Base-by-base conservation (phyloP, 2,113 vertebrate species). In the Meriones unguiculatus region DNA sequence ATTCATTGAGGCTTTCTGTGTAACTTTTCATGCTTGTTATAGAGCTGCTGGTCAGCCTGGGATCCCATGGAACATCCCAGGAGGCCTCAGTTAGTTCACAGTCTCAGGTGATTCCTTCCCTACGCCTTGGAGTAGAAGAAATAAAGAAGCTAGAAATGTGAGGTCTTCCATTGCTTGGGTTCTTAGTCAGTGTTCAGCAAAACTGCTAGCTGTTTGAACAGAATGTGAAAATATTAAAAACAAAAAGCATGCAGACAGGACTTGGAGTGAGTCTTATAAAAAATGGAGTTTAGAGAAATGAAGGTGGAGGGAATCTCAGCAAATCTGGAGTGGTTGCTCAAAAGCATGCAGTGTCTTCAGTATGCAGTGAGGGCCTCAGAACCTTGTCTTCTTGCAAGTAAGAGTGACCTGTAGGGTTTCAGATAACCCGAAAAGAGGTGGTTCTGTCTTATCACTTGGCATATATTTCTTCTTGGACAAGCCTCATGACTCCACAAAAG, bases 161-260 rank as follows among this genome's bases (percentile, higher is more conserved):
- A 84, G 17, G 35, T 11, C 50, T 32, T 30, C 59, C 54, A 57
- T 32, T 1, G 24, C 85, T 35, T 54, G 65, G 7, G 18, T 87
- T 5, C 67, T n/a, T 72, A 41, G 20, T 59, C 22, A 10, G 59
- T 32, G 38, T 89, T 82, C 25, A 32, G 24, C 69, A 69, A 73
- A 69, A 82, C 17, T 30, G 62, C 35, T 57, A 59, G 18, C 25
- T 86, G n/a, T 89, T 77, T 35, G 54, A 7, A 10, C 6, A 87
- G 35, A 54, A 88, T 69, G 25, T 89, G 52, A 38, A 75, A 93
- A 59, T 41, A 52, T 4, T 84, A 35, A 72, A 46, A 32, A 96
- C 15, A 88, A 22, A 96, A 89, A 38, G 3, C 20, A 41, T 5
- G n/a, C 14, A n/a, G 4, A 73, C 28, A 41, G 76, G 62, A 50